Conservation (phyloP, 2,888 invertebrate genomes). For the Oxystoma pomonae region DNA sequence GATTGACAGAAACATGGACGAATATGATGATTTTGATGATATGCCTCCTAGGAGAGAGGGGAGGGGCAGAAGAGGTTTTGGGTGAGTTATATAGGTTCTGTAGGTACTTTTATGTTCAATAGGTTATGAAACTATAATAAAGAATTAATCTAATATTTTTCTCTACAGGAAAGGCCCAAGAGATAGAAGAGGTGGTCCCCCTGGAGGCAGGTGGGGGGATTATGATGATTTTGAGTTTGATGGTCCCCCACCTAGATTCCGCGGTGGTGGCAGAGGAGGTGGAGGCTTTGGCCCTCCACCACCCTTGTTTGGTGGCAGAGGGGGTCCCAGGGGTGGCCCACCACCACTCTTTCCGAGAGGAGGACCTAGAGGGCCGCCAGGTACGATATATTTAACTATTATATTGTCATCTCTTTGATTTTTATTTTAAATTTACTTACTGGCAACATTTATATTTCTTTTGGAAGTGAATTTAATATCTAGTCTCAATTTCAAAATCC, state of each 20-base stretch:
- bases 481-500: neutral
- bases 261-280: conserved; percentile 56
- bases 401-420: neutral
- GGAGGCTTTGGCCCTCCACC: conserved; percentile 55
- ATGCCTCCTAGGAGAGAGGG: neutral
- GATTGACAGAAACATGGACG: neutral
- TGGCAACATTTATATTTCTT: neutral
- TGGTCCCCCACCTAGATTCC: conserved; percentile 60
- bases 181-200: conserved; percentile 4
- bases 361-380: conserved; percentile 28
- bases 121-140: no score
- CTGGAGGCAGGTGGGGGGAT: conserved; percentile 45
- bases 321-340: conserved; percentile 50
- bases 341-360: conserved; percentile 47
- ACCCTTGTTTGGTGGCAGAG: conserved; percentile 41
- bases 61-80: no score
- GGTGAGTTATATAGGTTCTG: no score
- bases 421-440: no score
- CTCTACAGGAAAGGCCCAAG: neutral
- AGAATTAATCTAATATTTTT: no score
- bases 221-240: conserved; percentile 26
- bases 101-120: no score
- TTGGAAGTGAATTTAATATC: neutral
- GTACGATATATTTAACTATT: conserved; percentile 6
- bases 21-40: neutral